A percentile compares a stretch with the other conserved stretches of the same genome.
These are phyloP conservation scores for Microtus montanus DNA, from an alignment of 2,113 vertebrate species.

Conservation along the genomic window DNA sequence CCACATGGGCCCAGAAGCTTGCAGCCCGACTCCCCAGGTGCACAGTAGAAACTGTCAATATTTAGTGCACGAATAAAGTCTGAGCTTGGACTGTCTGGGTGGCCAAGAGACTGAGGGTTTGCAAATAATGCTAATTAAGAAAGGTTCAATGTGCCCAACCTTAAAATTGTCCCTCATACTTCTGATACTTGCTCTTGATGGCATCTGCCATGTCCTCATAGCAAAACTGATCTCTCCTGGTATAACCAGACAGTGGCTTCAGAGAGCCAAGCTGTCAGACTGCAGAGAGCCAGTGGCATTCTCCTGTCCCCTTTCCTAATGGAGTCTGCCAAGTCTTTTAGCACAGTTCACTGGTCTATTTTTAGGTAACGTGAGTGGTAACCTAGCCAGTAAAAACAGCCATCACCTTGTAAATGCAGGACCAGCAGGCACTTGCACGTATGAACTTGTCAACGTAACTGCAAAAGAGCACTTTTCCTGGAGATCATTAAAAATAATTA, in stretches of 20 bases:
- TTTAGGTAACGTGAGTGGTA: conserved; percentile 61
- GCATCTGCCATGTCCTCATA: not conserved
- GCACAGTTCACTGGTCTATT: conserved; percentile 64
- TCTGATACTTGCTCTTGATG: not conserved
- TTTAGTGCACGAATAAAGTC: not conserved
- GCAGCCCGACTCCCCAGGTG: not conserved
- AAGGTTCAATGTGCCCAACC: not conserved
- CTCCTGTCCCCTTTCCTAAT: not conserved
- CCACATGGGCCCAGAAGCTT: not conserved
- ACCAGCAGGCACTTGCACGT: conserved; percentile 54
- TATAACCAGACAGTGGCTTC: not conserved
- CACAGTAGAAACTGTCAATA: not conserved
- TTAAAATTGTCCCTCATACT: not conserved
- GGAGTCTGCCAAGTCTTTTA: conserved; percentile 47
- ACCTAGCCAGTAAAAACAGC: conserved; percentile 63
- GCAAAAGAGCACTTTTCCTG: conserved; percentile 57
- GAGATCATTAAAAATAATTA: conserved; percentile 75
- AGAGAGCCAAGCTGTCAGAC: not conserved
- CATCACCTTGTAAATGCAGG: conserved; percentile 53
- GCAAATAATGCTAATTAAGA: not conserved
- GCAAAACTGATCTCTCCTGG: not conserved
- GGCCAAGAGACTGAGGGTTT: not conserved
- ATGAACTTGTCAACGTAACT: conserved; percentile 73
- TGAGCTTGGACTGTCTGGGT: not conserved
- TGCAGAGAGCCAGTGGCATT: not conserved